Evolutionary conservation across 2,888 invertebrate species (phyloP), one percentile per base, ranked within the genome.

Genomic region (Danaus chrysippus): DNA sequence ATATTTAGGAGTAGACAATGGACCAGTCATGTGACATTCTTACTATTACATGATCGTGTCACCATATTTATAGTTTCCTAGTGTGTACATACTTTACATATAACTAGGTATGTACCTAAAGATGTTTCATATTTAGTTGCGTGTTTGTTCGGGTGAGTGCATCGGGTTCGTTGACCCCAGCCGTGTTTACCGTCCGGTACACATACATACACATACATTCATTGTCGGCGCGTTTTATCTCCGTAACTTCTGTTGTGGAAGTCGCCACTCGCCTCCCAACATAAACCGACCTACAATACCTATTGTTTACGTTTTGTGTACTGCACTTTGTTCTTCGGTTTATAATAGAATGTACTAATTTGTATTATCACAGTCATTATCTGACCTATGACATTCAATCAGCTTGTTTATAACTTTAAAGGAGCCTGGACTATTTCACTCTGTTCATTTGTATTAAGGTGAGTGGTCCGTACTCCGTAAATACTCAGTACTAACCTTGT

Each of bases 111-210:
- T 34, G 8, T 34, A 34, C 23, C 23, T 34, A 46, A 61, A 61
- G 56, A 61, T 54, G 44, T 64, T 59, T 49, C 42, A 44, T 62
- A 60, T 62, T 64, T 59, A 64, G 58, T 61, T 53, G 23, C 62
- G 43, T 68, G 65, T 66, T 67, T 67, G 64, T 65, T 58, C 61
- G 56, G 65, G 59, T 58, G 70, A 63, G 58, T 65, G 68, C 68
- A 68, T 63, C 66, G 56, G 58, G 61, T 70, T 63, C 85, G 82
- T 81, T 86, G 86, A 86, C 84, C 86, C 78, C 73, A 64, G 71
- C 77, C 78, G 80, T 86, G 83, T 86, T 84, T 85, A 81, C 82
- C 75, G 74, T 74, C 79, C 81, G 78, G 81, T 77, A 64, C 56
- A 52, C 62, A 46, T 54, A 58, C 62, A 56, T 13, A 34, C 60